A percentile compares a stretch with the other conserved stretches of the same genome.
phyloP scores from a whole-genome alignment of 2,113 vertebrate species.

The Mionectes macconnelli region DNA sequence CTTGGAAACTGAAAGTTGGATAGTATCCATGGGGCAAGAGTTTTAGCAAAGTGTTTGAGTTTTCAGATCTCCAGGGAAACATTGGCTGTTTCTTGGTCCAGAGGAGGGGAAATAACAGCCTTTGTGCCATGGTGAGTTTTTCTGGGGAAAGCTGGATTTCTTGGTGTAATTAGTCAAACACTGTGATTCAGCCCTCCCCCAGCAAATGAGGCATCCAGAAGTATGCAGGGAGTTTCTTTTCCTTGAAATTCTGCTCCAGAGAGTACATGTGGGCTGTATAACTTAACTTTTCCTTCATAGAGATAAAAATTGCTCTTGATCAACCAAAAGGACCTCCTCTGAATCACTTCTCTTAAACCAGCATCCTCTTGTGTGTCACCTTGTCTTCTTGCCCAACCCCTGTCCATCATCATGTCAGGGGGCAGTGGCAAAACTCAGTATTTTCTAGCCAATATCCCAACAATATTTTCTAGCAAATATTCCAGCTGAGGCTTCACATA shows the following conservation, averaged over 20 bases:
- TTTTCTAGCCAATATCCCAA: not conserved
- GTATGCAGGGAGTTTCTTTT: not conserved
- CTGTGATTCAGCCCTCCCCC: not conserved
- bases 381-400: not conserved
- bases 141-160: not conserved
- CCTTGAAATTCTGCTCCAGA: not conserved
- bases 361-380: not conserved
- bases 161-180: not conserved
- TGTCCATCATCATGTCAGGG: too few relatives aligned
- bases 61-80: not conserved
- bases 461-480: not conserved
- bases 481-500: not conserved
- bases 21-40: not conserved
- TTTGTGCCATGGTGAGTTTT: not conserved
- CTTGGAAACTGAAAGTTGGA: not conserved
- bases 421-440: not conserved
- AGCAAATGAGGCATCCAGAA: not conserved
- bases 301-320: not conserved
- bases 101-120: not conserved
- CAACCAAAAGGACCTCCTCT: not conserved
- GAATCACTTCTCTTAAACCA: not conserved
- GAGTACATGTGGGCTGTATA: not conserved
- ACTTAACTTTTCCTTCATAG: rapidly evolving
- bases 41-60: not conserved
- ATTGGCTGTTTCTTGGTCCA: not conserved